phyloP scores from a whole-genome alignment of 2,888 invertebrate genomes.

The Drosophila neotestacea region DNA sequence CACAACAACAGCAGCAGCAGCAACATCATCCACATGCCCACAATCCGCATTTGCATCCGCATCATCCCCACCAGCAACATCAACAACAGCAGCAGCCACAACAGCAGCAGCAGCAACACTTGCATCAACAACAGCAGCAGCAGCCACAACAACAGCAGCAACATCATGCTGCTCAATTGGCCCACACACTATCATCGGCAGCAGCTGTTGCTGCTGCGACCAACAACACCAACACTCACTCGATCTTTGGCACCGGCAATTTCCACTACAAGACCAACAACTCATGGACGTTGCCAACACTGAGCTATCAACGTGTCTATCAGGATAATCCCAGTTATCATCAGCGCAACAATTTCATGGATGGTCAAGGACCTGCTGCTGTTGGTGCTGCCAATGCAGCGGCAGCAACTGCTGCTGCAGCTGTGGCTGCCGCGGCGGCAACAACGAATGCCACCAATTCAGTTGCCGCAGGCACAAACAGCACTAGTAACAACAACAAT shows the following conservation, averaged over 20 bases:
- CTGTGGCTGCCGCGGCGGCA: constrained; percentile 28
- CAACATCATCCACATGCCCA: constrained; percentile 62
- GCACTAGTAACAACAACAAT: constrained; percentile 23
- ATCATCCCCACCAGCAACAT: constrained; percentile 67
- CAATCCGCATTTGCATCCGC: constrained; percentile 48
- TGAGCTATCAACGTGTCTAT: constrained; percentile 84
- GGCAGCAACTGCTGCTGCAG: constrained; percentile 51
- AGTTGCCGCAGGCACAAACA: constrained; percentile 19
- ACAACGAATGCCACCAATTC: constrained; percentile 33
- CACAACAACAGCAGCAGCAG: constrained; percentile 61
- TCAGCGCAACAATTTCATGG: constrained; percentile 81
- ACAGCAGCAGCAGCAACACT: constrained; percentile 65
- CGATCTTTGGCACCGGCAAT: constrained; percentile 84
- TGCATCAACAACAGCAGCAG: constrained; percentile 64
- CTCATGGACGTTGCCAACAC: constrained; percentile 83
- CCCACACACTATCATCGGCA: constrained; percentile 76
- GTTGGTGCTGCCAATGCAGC: constrained; percentile 42
- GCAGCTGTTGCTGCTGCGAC: constrained; percentile 70
- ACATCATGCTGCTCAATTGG: constrained; percentile 76
- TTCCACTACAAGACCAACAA: constrained; percentile 85
- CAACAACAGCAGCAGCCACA: constrained; percentile 68
- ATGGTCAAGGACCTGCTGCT: constrained; percentile 49
- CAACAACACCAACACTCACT: constrained; percentile 80
- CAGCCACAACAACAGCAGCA: constrained; percentile 67
- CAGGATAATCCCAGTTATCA: constrained; percentile 83